Percentiles rank a stretch among this genome's conserved stretches.
phyloP scores from a whole-genome alignment of 2,113 vertebrate genomes.

The Numida meleagris region DNA sequence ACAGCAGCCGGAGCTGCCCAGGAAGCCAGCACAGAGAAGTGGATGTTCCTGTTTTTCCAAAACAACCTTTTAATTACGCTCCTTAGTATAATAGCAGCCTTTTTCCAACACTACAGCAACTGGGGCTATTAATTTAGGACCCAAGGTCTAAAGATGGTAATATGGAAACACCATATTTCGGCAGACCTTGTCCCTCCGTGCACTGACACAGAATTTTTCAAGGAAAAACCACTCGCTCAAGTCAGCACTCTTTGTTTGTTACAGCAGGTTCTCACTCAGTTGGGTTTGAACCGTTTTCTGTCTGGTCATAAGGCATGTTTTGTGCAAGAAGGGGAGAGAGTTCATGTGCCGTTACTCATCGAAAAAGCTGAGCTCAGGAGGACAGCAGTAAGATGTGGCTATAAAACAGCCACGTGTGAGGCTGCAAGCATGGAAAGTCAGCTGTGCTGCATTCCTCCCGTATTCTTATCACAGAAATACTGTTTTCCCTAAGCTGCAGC shows the following conservation, averaged over 20 bases:
- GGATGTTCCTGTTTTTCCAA: constrained; percentile 52
- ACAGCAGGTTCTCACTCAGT: not conserved
- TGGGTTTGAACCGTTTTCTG: not conserved
- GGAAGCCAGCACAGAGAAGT: not conserved
- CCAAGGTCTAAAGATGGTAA: not conserved
- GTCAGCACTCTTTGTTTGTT: fast-evolving
- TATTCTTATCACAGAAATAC: not conserved
- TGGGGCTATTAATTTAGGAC: constrained; percentile 14
- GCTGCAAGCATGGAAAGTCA: not conserved
- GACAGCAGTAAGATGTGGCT: not conserved
- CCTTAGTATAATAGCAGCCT: not conserved
- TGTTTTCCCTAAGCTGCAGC: not conserved
- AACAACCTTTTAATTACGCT: constrained; percentile 45
- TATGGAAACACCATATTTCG: not conserved
- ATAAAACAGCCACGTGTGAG: not conserved
- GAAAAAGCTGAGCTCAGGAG: not conserved
- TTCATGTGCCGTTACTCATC: not conserved
- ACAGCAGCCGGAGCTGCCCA: not conserved
- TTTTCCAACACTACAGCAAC: constrained; percentile 7
- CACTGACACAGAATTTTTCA: not conserved
- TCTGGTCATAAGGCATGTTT: not conserved
- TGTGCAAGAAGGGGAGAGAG: not conserved
- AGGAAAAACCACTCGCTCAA: not conserved
- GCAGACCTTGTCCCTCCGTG: not conserved
- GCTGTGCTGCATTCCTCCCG: not conserved